These are phyloP conservation scores for Metridium senile DNA, from an alignment of 92 coral and sea anemone species.

Conservation along the genomic window DNA sequence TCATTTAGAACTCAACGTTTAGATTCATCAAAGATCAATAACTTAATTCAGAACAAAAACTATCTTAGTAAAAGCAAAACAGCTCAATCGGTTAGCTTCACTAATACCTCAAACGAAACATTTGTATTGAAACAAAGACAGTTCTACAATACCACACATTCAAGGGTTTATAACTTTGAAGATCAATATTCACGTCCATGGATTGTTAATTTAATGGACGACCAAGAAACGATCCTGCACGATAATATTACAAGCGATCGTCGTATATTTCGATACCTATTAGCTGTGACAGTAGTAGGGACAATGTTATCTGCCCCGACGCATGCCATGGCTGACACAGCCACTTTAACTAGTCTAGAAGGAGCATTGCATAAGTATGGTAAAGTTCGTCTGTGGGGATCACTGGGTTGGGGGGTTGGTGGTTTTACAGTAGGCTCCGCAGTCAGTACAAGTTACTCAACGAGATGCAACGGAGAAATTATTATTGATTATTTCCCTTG, in stretches of 20 bases:
- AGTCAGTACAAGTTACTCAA: conserved; percentile 69
- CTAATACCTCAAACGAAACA: neutral
- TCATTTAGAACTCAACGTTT: conserved; percentile 7
- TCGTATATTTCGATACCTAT: conserved; percentile 66
- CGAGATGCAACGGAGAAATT: conserved; percentile 69
- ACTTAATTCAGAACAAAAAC: too few species aligned
- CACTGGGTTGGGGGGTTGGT: conserved; percentile 95
- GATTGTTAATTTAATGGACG: conserved; percentile 23
- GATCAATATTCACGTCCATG: conserved; percentile 8
- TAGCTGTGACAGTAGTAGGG: conserved; percentile 80
- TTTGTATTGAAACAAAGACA: neutral
- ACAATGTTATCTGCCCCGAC: conserved; percentile 92
- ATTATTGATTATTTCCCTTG: conserved; percentile 81
- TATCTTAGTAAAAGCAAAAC: too few species aligned
- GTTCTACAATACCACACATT: neutral
- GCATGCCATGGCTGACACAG: conserved; percentile 90
- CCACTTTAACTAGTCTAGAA: conserved; percentile 80
- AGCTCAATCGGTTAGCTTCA: too few species aligned
- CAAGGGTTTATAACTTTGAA: neutral
- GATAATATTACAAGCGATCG: conserved; percentile 58
- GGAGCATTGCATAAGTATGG: conserved; percentile 92
- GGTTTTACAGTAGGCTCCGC: conserved; percentile 95
- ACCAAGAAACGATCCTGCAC: conserved; percentile 28
- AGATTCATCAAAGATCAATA: neutral
- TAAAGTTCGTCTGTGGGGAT: conserved; percentile 90